Evolutionary conservation across 2,113 vertebrate genomes (phyloP).

Genomic region (Leuciscus idus): DNA sequence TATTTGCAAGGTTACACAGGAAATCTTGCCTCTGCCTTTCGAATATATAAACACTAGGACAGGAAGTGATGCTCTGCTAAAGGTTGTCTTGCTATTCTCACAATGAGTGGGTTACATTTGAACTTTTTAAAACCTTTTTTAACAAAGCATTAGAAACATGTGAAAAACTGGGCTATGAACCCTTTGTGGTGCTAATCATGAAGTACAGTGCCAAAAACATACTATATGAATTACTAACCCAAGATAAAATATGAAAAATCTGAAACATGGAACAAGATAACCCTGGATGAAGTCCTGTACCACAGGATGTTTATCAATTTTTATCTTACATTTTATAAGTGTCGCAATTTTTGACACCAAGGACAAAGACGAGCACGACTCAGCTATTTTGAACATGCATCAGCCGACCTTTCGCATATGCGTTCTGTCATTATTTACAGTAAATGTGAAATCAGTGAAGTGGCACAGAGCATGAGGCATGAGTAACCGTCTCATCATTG

Average conservation of each 20-base stretch:
- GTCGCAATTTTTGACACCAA: background rate
- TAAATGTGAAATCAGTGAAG: background rate
- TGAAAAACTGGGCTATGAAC: background rate
- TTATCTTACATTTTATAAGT: background rate
- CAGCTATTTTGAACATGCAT: too few relatives aligned
- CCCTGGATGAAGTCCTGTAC: background rate
- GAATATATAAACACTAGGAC: background rate
- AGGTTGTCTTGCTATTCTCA: background rate
- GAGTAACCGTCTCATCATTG: slow-evolving; percentile 13
- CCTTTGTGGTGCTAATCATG: background rate
- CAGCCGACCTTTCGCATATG: background rate
- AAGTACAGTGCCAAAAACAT: background rate
- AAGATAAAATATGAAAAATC: background rate
- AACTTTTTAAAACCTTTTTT: background rate
- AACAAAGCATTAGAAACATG: background rate
- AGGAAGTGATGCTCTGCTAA: background rate
- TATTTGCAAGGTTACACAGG: slow-evolving; percentile 30
- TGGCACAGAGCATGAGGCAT: slow-evolving; percentile 20
- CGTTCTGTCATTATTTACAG: background rate
- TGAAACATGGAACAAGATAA: background rate
- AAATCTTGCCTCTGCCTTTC: background rate
- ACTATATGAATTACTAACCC: background rate
- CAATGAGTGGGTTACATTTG: background rate
- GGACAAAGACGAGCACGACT: background rate
- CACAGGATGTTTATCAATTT: background rate